A percentile compares a stretch with the other conserved stretches of the same genome.
phyloP scores from a whole-genome alignment of 2,113 vertebrate genomes.

The Capreolus pygargus region DNA sequence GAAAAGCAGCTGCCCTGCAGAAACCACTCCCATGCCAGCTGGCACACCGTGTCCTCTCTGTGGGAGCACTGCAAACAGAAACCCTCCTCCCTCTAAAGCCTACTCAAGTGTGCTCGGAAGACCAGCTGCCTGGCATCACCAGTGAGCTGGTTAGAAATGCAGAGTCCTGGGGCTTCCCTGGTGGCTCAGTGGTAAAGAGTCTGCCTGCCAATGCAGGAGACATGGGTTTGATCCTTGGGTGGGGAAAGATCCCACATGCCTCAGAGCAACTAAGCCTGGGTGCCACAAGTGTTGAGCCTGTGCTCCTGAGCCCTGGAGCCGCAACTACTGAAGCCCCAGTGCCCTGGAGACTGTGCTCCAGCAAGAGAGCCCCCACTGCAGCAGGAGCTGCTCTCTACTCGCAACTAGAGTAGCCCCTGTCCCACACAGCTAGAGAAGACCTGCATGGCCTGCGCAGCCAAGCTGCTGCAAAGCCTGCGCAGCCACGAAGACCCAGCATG shows the following conservation, averaged over 20 bases:
- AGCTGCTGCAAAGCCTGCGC: background rate
- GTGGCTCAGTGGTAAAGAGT: background rate
- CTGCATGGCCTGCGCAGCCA: background rate
- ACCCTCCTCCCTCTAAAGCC: background rate
- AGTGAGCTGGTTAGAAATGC: background rate
- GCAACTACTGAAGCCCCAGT: rapidly evolving
- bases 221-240: background rate
- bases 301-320: background rate
- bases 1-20: background rate
- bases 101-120: background rate
- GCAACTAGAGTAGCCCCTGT: background rate
- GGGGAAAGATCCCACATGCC: background rate
- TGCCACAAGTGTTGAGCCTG: background rate
- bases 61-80: background rate
- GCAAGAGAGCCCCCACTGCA: background rate
- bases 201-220: background rate
- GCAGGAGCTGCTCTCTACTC: background rate
- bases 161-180: background rate
- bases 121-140: background rate
- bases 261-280: background rate
- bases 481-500: background rate
- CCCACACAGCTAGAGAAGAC: background rate
- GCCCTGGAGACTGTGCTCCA: background rate
- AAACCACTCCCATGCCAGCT: background rate
- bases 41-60: background rate